Evolutionary conservation across 2,888 invertebrate species (phyloP), one percentile per base, ranked within the genome.

Genomic region (Diploptera punctata): DNA sequence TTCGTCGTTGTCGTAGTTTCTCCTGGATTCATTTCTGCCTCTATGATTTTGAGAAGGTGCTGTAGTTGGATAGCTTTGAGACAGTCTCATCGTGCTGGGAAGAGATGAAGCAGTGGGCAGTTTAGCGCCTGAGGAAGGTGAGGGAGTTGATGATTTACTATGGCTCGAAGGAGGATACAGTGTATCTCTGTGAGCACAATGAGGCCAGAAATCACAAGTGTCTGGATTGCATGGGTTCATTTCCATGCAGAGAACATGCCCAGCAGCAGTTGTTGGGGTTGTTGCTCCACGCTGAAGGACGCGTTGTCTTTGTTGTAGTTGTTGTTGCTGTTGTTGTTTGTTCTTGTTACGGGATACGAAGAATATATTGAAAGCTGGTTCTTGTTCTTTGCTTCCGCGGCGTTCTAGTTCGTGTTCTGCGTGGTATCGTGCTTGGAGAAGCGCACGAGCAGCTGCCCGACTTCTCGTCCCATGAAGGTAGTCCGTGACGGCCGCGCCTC

Each of bases 141-240:
- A 75, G 16, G 73, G 76, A 4, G 76, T 75, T 1, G 74, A 73
- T 18, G 77, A 76, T 16, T 73, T 75, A 60, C 71, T 73, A 43
- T 75, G 75, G 0, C 75, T 70, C 16, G 76, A 74, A 16, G 75
- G 75, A 0, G 75, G 73, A 61, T 73, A 75, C 5, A 73, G 67
- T 21, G 52, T 74, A 47, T 86, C 85, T 21, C 86, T 80, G 75
- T 86, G 86, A 0, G 84, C 83, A 77, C 87, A 86, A 71, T 86
- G 86, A 18, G 90, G 89, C 90, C 89, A 90, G 81, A 88, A 89
- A 77, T 88, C 87, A 78, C 89, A 89, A 13, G 86, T 85, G 74
- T 84, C 86, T 67, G 85, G 84, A 77, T 83, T 86, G 79, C 87
- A 88, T 43, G 84, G 82, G 68, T 81, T 82, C 10, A 81, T 78